Evolutionary conservation across 2,888 invertebrate genomes (phyloP), one percentile per base, ranked within the genome.

Genomic region (Chorisops tibialis): DNA sequence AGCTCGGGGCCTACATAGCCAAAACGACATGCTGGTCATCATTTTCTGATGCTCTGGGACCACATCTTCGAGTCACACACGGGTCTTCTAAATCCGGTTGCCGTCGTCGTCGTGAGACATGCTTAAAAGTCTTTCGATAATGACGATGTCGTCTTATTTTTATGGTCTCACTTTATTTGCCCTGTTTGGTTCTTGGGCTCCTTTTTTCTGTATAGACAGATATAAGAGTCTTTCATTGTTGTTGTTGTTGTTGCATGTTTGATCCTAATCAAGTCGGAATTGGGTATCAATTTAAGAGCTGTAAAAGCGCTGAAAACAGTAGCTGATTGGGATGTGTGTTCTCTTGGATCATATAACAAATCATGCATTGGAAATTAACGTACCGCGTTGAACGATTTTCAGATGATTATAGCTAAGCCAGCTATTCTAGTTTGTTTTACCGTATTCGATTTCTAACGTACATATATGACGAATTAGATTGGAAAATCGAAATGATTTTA

Each of bases 231-330:
- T 24, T 49, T 14, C 6, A n/a, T 21, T 24, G 16, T 35, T 14
- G 35, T 37, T 54, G 38, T 39, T 54, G 52, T 41, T 56, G 35
- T 39, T 59, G 63, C 61, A 43, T 63, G 52, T 66, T 61, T 59
- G 62, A 65, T 63, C 45, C 52, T 62, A 60, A 66, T 65, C 65
- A 64, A 50, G 16, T 43, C 30, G 9, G 50, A 63, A 65, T 60
- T 63, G 58, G 54, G 63, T 61, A 59, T 62, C 54, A 37, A 52
- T 56, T 65, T 24, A 22, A 48, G 43, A 24, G 62, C 49, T 56
- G 41, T 50, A 52, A 63, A 52, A 30, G 48, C 30, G 48, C 24
- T 54, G 37, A 56, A 61, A 62, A 65, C 65, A 52, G 65, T 65
- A 65, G 65, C 65, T 61, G 65, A 65, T 62, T 62, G 62, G 51